Base-by-base conservation (phyloP, 2,888 invertebrate genomes). In the Oscheius onirici region DNA sequence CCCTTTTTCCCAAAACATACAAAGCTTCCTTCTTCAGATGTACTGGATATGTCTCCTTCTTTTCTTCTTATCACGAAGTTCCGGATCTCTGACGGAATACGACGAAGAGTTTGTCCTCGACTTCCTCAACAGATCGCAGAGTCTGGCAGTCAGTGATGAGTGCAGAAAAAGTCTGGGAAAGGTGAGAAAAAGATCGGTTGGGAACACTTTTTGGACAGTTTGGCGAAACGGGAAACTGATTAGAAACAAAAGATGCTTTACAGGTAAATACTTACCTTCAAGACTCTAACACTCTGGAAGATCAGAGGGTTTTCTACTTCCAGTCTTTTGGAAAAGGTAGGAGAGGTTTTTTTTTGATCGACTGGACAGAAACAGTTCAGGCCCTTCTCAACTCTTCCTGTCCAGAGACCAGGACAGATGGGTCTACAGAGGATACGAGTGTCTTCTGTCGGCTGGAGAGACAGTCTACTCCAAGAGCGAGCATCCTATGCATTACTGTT, bases 401-500 rank as follows among this genome's bases (percentile, higher is more conserved):
- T 77, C 77, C 3, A 72, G 83, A 26, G 84, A 84, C 58, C 85
- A 86, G 54, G 86, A 86, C 61, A 77, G 86, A 72, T 86, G 86
- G 86, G 82, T 86, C 43, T 86, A 83, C 72, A 34, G 73, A 65
- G 81, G 80, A 6, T 81, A 79, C 73, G 80, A 82, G 74, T 86
- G 86, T 72, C 75, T 86, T 15, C 73, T 84, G 20, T 75, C 87
- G 2, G 86, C 86, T 24, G 86, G 87, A 20, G 86, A 86, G 69
- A 85, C 85, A 1, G 76, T 80, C 34, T 86, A 85, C 71, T 83
- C 83, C 6, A 82, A 82, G 17, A 82, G 82, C n/a, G 82, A 86
- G 60, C 83, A 87, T 66, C 86, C 86, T 13, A 75, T 86, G 77
- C 84, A 85, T 71, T 86, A 84, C 72, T 86, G 86, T 71, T 84